These are phyloP conservation scores for Rhagoletis zephyria DNA, from an alignment of 1,140 invertebrate species.

Conservation along the genomic window DNA sequence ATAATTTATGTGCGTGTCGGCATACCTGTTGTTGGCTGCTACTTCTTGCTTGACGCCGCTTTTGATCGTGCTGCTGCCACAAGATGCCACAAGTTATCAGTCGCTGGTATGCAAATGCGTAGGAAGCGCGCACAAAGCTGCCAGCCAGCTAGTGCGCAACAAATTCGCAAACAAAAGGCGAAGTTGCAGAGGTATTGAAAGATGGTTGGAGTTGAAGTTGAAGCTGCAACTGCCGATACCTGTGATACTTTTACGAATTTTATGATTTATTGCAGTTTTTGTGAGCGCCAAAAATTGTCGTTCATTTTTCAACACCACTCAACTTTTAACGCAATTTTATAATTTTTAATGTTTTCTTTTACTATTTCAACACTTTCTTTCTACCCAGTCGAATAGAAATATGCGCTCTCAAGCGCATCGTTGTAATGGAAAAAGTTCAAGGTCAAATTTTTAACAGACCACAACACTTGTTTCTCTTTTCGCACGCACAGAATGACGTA, in stretches of 20 bases:
- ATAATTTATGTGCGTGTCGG: slow-evolving; percentile 13
- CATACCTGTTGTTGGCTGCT: slow-evolving; percentile 37
- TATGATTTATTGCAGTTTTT: slow-evolving; percentile 37
- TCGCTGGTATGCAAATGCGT: slow-evolving; percentile 39
- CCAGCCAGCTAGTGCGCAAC: not conserved
- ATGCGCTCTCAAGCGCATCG: slow-evolving; percentile 18
- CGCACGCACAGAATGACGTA: not conserved
- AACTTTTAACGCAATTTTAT: not conserved
- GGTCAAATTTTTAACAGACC: slow-evolving; percentile 35
- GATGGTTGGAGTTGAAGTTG: not conserved
- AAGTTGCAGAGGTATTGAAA: slow-evolving; percentile 16
- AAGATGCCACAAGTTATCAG: not conserved
- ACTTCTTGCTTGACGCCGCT: not conserved
- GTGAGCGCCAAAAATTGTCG: not conserved
- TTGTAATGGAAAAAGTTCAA: slow-evolving; percentile 24
- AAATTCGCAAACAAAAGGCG: not conserved
- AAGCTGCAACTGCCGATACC: not conserved
- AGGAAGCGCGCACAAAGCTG: not conserved
- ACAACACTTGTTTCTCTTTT: not conserved
- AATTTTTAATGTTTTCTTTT: not conserved
- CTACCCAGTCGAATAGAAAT: not conserved
- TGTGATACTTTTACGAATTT: not conserved
- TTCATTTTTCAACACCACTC: not conserved
- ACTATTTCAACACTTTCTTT: not conserved
- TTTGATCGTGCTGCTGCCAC: slow-evolving; percentile 16